These are phyloP conservation scores for Melanchra persicariae DNA, from an alignment of 2,888 invertebrate genomes.

Conservation along the genomic window DNA sequence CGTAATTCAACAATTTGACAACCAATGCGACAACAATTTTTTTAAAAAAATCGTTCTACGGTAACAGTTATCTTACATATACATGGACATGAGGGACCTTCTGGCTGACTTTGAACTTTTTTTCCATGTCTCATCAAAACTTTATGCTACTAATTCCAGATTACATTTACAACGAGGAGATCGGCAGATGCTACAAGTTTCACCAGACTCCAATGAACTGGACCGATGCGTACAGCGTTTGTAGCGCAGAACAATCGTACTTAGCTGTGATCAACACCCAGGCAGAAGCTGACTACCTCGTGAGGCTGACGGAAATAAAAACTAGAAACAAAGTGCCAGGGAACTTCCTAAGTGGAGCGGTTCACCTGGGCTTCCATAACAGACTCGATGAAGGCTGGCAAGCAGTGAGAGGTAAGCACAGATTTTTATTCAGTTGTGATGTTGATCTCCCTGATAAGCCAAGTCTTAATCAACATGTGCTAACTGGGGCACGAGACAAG, in stretches of 20 bases:
- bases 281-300: slow-evolving; percentile 51
- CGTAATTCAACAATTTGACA: not conserved
- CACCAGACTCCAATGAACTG: slow-evolving; percentile 78
- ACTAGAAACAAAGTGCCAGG: slow-evolving; percentile 16
- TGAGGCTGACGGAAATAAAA: slow-evolving; percentile 30
- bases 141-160: slow-evolving; percentile 67
- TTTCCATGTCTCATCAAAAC: not conserved
- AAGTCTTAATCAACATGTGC: not conserved
- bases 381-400: slow-evolving; percentile 70
- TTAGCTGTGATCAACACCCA: slow-evolving; percentile 77
- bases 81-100: not conserved
- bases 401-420: slow-evolving; percentile 73
- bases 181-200: slow-evolving; percentile 82
- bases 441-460: too few relatives aligned
- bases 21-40: too few relatives aligned
- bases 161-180: slow-evolving; percentile 72
- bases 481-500: too few relatives aligned
- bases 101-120: not conserved
- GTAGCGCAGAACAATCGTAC: slow-evolving; percentile 79
- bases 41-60: not conserved
- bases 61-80: not conserved
- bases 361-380: slow-evolving; percentile 71
- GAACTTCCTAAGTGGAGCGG: slow-evolving; percentile 46
- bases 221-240: slow-evolving; percentile 78
- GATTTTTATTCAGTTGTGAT: not conserved